Evolutionary conservation across 2,113 vertebrate genomes (phyloP), one percentile per base, ranked within the genome.

Genomic region (Solenodon paradoxus): DNA sequence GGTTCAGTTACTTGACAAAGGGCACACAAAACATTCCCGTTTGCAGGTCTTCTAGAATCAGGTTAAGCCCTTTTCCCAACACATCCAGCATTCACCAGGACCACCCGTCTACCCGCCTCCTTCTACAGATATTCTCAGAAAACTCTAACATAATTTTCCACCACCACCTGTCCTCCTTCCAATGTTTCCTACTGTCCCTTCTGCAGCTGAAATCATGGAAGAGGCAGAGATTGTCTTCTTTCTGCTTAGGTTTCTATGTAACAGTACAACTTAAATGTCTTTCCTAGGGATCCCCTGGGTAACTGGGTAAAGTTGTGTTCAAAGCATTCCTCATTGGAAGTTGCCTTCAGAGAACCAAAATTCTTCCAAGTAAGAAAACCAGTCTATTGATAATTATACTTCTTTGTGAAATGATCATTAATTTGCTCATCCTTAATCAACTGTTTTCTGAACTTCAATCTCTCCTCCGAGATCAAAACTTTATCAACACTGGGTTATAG

Each of bases 321-420:
- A 53, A 55, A 40, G 74, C 40, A 55, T 47, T 55, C 47, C 53
- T 88, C 64, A 8, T 0, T 26, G 45, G 64, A 82, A 63, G 63
- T 2, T 64, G 79, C 75, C 82, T 92, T 82, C 45, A 17, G n/a
- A 92, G 24, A 86, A 53, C 2, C 12, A 53, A 49, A 4, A 30
- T 61, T 63, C 40, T 88, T 28, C 35, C 71, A 35, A 22, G 53
- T 13, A 88, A 69, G 57, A 64, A 91, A 90, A 55, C 12, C 69
- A 38, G 3, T 84, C 47, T 28, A 16, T 66, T 19, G 12, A 63
- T 17, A 63, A 53, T 6, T 22, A 22, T 20, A 24, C 24, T 61
- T 32, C 19, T n/a, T 26, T 78, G 77, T 95, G 32, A 89, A 83
- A 89, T 22, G 3, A 81, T 40, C 72, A 28, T 63, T 15, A n/a